Percentiles rank a stretch among this genome's conserved stretches.
These are phyloP conservation scores for Fukomys damarensis DNA, from an alignment of 2,113 vertebrate genomes.

Conservation along the genomic window DNA sequence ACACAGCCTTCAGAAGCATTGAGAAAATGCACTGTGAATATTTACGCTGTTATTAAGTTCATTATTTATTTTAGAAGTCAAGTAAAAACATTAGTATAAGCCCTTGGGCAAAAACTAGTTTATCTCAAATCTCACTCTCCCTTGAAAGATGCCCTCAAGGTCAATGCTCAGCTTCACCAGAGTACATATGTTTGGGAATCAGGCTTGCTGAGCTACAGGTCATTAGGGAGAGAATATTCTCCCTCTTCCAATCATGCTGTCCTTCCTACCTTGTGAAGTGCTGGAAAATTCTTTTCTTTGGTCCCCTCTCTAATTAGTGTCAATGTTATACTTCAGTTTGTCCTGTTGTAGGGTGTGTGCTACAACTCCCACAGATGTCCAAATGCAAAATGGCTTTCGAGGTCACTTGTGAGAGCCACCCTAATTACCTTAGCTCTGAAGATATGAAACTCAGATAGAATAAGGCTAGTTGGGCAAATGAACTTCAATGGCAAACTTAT, in stretches of 20 bases:
- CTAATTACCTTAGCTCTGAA: constrained; percentile 35
- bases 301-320: not conserved
- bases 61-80: constrained; percentile 54
- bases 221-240: constrained; percentile 26
- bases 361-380: not conserved
- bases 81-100: constrained; percentile 14
- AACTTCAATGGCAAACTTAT: not conserved
- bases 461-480: constrained; percentile 20
- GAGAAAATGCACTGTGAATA: constrained; percentile 12
- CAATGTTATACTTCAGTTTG: not conserved
- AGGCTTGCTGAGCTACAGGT: constrained; percentile 7
- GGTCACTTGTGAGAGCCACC: not conserved
- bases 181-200: not conserved
- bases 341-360: not conserved
- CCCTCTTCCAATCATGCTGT: not conserved
- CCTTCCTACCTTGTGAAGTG: not conserved
- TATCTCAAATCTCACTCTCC: constrained; percentile 29
- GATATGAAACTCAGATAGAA: constrained; percentile 32
- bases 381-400: not conserved
- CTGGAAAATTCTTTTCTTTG: constrained; percentile 14
- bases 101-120: constrained; percentile 44
- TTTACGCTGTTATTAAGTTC: constrained; percentile 42
- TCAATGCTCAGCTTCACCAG: not conserved
- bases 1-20: not conserved
- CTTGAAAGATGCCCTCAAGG: constrained; percentile 46